Evolutionary conservation across 2,888 invertebrate genomes (phyloP).

Genomic region (Microdon myrmicae): DNA sequence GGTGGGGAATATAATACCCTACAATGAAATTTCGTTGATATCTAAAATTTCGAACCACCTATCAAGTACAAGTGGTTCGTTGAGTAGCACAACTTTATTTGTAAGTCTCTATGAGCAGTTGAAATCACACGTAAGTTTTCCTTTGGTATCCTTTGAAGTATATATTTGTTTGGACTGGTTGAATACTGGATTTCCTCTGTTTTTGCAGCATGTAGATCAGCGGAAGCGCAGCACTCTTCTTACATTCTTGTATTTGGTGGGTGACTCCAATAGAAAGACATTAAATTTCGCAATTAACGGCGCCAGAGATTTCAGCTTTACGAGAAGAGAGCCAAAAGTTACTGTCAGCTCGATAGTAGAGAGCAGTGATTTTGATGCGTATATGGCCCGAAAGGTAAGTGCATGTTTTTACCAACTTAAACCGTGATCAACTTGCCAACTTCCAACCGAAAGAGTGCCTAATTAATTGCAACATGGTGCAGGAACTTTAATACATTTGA

Average conservation of each 20-base stretch:
- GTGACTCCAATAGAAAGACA: slow-evolving; percentile 53
- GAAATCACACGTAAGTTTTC: slow-evolving; percentile 57
- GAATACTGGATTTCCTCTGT: slow-evolving; percentile 37
- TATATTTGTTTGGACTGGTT: background rate
- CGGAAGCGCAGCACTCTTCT: slow-evolving; percentile 72
- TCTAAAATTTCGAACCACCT: slow-evolving; percentile 58
- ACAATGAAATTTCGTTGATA: slow-evolving; percentile 58
- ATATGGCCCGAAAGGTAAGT: no score
- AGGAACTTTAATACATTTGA: no score
- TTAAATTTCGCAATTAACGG: slow-evolving; percentile 47
- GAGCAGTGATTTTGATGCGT: no score
- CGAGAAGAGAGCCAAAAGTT: no score
- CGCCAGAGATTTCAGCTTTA: no score
- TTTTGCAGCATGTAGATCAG: slow-evolving; percentile 69
- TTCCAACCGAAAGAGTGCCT: no score
- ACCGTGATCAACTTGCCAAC: no score
- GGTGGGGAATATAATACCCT: slow-evolving; percentile 56
- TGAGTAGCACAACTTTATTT: slow-evolving; percentile 56
- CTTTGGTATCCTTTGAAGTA: background rate
- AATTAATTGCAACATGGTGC: no score
- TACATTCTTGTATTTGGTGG: slow-evolving; percentile 67
- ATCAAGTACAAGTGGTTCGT: slow-evolving; percentile 51
- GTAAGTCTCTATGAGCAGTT: slow-evolving; percentile 59
- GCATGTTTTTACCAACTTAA: no score
- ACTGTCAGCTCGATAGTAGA: no score